Evolutionary conservation across 2,888 invertebrate species (phyloP), one percentile per base, ranked within the genome.

Genomic region (Phyllotreta striolata): DNA sequence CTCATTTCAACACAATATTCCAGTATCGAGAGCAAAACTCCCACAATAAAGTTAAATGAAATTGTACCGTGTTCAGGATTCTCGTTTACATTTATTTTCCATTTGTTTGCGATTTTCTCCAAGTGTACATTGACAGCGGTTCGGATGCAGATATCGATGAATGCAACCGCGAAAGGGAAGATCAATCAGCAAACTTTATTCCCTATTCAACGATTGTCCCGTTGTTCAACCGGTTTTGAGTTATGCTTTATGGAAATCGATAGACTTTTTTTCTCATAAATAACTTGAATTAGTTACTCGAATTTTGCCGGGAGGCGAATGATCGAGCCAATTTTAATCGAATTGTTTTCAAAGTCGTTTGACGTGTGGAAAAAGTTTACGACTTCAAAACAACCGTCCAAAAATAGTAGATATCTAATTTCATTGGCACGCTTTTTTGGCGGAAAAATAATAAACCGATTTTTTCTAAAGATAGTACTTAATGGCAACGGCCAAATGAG

Each of bases 141-240:
- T 60, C 38, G 52, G 24, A 60, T 60, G 60, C 60, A 60, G 60
- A 60, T 60, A 60, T 38, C 52, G 52, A 54, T 60, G 52, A 52
- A 49, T 38, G 12, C 37, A 44, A 52, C 60, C 60, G 44, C 60
- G 44, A 52, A 52, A 51, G 38, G 9, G 24, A 24, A 24, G 60
- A 60, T 60, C 52, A 52, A 60, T 60, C 60, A 52, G 13, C n/a
- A 49, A 58, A 49, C 24, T 12, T 58, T 56, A 24, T 24, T 58
- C 39, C 14, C 49, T 38, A n/a, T 43, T 34, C 43, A 35, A 37
- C 43, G 40, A 34, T 46, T 46, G 43, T 46, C 46, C 6, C n/a
- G 41, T 9, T 41, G 9, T 41, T 41, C 41, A 41, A 41, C 1
- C 10, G 41, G 41, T 41, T n/a, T 41, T 9, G 41, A n/a, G 24